Conservation (phyloP, 1,140 invertebrate species). For the Drosophila subpulchrella region DNA sequence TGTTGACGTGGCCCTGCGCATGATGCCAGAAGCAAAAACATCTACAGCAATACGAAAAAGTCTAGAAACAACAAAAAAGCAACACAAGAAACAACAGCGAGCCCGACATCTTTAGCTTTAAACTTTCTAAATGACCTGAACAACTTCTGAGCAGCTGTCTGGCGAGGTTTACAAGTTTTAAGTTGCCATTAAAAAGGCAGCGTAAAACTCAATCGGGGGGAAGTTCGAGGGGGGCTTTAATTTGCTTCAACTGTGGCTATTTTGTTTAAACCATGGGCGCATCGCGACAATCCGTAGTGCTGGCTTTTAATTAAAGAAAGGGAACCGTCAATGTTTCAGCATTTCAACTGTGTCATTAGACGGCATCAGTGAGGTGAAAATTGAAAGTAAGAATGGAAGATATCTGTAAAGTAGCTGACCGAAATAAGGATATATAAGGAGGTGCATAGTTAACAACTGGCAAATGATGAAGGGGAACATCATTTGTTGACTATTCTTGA, state of each 20-base stretch:
- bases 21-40: constrained; percentile 4
- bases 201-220: neutral
- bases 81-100: constrained; percentile 33
- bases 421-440: neutral
- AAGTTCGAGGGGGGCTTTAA: constrained; percentile 47
- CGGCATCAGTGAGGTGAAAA: neutral
- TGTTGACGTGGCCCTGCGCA: constrained; percentile 40
- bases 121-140: constrained; percentile 78
- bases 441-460: neutral
- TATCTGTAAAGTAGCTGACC: neutral
- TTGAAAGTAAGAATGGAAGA: neutral
- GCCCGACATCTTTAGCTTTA: constrained; percentile 66
- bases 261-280: constrained; percentile 2
- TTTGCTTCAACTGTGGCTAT: constrained; percentile 57
- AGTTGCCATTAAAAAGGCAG: constrained; percentile 58
- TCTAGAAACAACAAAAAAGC: constrained; percentile 8
- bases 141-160: constrained; percentile 80
- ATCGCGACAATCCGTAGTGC: constrained; percentile 41
- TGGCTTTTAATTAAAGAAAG: neutral
- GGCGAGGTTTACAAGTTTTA: constrained; percentile 52
- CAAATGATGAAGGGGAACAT: neutral
- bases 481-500: no score
- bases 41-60: neutral
- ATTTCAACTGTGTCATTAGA: neutral
- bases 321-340: no score